Percentiles rank a stretch among this genome's conserved stretches.
These are phyloP conservation scores for Onychostruthus taczanowskii DNA, from an alignment of 2,113 vertebrate species.

Conservation along the genomic window DNA sequence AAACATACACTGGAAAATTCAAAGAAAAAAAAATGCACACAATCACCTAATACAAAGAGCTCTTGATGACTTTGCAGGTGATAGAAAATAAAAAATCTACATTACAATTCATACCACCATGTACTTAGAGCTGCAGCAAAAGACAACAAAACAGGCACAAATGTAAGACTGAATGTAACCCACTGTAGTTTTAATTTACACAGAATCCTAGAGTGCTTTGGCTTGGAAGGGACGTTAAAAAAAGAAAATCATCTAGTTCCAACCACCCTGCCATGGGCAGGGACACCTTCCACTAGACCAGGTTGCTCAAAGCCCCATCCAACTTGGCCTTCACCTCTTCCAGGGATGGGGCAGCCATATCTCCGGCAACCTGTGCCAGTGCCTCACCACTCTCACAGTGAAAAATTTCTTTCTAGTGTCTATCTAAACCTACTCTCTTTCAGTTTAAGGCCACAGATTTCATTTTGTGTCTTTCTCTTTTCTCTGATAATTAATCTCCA, in stretches of 20 bases:
- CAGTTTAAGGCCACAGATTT: background rate
- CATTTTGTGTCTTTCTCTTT: background rate
- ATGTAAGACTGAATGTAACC: background rate
- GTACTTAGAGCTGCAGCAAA: background rate
- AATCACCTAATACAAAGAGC: background rate
- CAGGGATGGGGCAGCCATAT: background rate
- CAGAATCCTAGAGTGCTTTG: background rate
- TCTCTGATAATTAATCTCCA: background rate
- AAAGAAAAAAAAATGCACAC: background rate
- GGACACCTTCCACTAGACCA: background rate
- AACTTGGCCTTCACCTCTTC: background rate
- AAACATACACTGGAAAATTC: constrained; percentile 18
- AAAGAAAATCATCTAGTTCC: background rate
- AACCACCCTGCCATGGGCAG: background rate
- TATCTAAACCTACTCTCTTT: background rate
- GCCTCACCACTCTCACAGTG: background rate
- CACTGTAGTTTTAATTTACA: background rate
- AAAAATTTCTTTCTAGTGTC: background rate
- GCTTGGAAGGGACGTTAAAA: background rate
- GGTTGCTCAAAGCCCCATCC: background rate
- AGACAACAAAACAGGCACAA: background rate
- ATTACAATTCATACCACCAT: background rate
- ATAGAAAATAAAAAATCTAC: background rate
- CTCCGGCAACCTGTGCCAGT: background rate
- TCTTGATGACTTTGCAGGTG: background rate